Percentiles rank a stretch among this genome's conserved stretches.
Evolutionary conservation across 2,888 invertebrate genomes (phyloP).

Genomic region (Meta bourneti): DNA sequence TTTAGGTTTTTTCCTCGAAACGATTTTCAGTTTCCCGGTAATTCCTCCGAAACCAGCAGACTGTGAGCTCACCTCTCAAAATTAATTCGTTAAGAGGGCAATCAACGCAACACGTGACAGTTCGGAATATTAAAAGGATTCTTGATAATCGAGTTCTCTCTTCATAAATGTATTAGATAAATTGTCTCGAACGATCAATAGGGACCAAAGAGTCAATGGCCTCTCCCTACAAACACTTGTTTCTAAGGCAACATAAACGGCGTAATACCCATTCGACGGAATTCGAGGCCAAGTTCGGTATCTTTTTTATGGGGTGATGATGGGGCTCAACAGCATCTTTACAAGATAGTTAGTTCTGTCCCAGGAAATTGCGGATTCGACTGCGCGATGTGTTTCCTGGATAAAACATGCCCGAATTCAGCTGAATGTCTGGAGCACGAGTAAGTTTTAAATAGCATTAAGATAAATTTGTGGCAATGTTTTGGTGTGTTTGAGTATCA

Average conservation of each 20-base stretch:
- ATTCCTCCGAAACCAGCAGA: slow-evolving; percentile 20
- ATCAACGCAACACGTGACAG: slow-evolving; percentile 70
- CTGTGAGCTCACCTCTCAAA: slow-evolving; percentile 9
- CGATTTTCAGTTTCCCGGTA: slow-evolving; percentile 22
- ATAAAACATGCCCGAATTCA: slow-evolving; percentile 16
- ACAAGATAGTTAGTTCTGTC: slow-evolving; percentile 12
- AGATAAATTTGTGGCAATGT: no score
- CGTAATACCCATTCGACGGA: slow-evolving; percentile 10
- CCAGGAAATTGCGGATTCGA: neutral
- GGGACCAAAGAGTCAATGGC: slow-evolving; percentile 54
- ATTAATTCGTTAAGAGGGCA: slow-evolving; percentile 53
- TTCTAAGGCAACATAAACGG: slow-evolving; percentile 63
- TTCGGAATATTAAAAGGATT: slow-evolving; percentile 39
- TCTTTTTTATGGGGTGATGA: slow-evolving; percentile 4
- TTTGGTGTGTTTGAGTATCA: neutral
- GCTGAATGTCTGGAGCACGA: slow-evolving; percentile 32
- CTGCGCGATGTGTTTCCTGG: slow-evolving; percentile 55
- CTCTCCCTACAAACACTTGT: slow-evolving; percentile 57
- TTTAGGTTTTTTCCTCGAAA: neutral
- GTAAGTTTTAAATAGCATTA: slow-evolving; percentile 22
- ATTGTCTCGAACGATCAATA: slow-evolving; percentile 55
- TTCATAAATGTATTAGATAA: slow-evolving; percentile 5
- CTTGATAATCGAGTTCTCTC: slow-evolving; percentile 7
- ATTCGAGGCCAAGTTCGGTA: slow-evolving; percentile 73
- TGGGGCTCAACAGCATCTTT: slow-evolving; percentile 1